These are phyloP conservation scores for Otis tarda DNA, from an alignment of 2,113 vertebrate genomes.

Conservation along the genomic window DNA sequence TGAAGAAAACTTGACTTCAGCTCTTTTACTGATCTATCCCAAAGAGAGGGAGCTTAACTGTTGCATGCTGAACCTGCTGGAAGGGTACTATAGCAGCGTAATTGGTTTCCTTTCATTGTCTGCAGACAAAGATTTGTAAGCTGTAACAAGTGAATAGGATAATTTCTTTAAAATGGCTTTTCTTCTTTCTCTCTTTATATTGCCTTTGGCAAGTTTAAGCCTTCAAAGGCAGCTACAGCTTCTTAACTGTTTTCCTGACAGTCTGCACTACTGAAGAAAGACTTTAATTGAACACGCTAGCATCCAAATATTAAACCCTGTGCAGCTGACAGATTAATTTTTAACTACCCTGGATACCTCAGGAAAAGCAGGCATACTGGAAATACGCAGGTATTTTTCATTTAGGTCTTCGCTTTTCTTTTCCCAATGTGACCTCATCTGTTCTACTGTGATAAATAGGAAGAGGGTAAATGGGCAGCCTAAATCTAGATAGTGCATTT, in stretches of 20 bases:
- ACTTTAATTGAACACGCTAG: neutral
- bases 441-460: neutral
- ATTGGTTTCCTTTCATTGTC: constrained; percentile 4
- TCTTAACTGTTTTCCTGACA: neutral
- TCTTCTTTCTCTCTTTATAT: constrained; percentile 9
- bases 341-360: neutral
- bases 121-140: neutral
- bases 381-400: neutral
- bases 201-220: constrained; percentile 17
- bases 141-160: neutral
- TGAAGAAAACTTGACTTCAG: neutral
- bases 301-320: neutral
- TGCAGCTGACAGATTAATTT: neutral
- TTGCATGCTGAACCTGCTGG: neutral
- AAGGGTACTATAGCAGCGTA: neutral
- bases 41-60: neutral
- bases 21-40: neutral
- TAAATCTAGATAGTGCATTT: constrained; percentile 1
- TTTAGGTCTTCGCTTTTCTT: neutral
- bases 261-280: neutral
- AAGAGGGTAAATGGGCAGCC: neutral
- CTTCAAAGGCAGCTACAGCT: constrained; percentile 3
- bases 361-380: neutral
- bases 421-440: neutral
- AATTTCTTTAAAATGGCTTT: constrained; percentile 37